Evolutionary conservation across 2,113 vertebrate genomes (phyloP), one percentile per base, ranked within the genome.

Genomic region (Cryptoleucopteryx plumbea): DNA sequence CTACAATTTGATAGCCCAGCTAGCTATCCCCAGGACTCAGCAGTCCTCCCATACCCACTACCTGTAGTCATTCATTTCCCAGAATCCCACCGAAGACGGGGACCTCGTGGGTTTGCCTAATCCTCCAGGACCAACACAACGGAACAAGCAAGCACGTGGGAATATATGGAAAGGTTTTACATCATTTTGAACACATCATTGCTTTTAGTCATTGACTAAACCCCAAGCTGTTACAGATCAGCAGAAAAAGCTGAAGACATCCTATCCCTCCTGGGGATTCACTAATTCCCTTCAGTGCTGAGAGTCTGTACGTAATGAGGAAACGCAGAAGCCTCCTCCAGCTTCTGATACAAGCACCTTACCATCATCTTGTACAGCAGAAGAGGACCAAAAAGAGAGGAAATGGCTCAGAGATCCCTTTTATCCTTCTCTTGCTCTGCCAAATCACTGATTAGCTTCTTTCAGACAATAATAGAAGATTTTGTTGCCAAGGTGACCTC

Each of bases 401-500:
- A 85, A 87, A 82, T 10, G 27, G 40, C 73, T 85, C 87, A 93
- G n/a, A 91, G 61, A 68, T 87, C 53, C 21, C 70, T 93, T 85
- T 91, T 40, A 79, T 72, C 56, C 68, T 80, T 77, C 61, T 52
- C 62, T 26, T 63, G 27, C 65, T 91, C 84, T 85, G 89, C 61
- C 89, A 95, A 94, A 94, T 75, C 81, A 82, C 84, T 82, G 91
- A 96, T 93, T 85, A 93, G 95, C 70, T 85, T 59, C 66, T 95
- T 95, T 91, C 78, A 94, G 87, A 95, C 48, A 95, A 82, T 79
- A 93, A 74, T 8, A 94, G 48, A 78, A 84, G 70, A 95, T 85
- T 91, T 82, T 90, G 93, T 95, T 95, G 87, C 94, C 93, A 96
- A 97, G 95, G 96, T 96, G 96, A 97, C 81, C 90, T 93, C 58